Evolutionary conservation across 2,888 invertebrate genomes (phyloP), one percentile per base, ranked within the genome.

Genomic region (Drosophila anomalipes): DNA sequence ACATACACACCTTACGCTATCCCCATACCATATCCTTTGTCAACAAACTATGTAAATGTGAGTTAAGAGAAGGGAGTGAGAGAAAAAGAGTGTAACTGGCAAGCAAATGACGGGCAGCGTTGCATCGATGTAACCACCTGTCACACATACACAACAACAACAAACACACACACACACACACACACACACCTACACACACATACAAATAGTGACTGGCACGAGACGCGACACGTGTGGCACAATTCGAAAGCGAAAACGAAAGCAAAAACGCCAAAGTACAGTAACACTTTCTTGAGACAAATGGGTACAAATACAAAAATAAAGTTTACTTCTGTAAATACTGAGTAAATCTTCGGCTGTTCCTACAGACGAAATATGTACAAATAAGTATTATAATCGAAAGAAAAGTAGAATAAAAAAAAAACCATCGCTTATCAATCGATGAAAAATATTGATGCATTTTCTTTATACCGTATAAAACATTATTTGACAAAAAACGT

Each of bases 71-170:
- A 64, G 54, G 16, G 10, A 26, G 16, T 6, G 26, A 22, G 68
- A 60, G 61, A 64, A 56, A 76, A n/a, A 54, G 44, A 56, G 49
- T 26, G 28, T 5, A 7, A 30, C 57, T 62, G 63, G 49, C 68
- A 74, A 70, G 74, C 71, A 83, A 72, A 78, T 77, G 73, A 63
- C 82, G 54, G 64, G 63, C 82, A 51, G 61, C 69, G 63, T 32
- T 80, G 76, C 86, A 88, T 81, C 70, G 89, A 83, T 81, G 86
- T 83, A 86, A 86, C 86, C 90, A 89, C 90, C 90, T 85, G 90
- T 85, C 84, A 89, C 33, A 73, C 68, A 86, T 58, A 83, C 72
- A 72, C 52, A 72, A 19, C 56, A 65, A 53, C 56, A 72, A 44
- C 61, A 56, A 28, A 6, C 12, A 69, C 33, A 70, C 14, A 53